Evolutionary conservation across 2,797 vertebrate genomes (phyloP).

Genomic region (Anniella stebbinsi): DNA sequence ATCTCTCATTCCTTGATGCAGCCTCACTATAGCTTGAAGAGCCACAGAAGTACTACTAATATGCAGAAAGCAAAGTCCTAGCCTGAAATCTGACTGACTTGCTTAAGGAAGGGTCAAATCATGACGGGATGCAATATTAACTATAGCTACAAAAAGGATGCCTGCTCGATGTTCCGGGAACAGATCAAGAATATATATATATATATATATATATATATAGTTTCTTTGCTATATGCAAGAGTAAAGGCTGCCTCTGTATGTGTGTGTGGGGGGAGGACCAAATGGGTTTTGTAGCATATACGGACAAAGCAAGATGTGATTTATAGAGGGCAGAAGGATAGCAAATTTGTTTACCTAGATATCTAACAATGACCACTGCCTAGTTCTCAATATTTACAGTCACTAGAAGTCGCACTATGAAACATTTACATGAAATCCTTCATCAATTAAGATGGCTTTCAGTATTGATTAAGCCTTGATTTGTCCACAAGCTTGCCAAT

Average conservation of each 20-base stretch:
- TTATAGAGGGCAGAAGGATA: background rate
- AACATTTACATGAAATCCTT: background rate
- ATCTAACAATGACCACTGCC: background rate
- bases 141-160: background rate
- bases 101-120: background rate
- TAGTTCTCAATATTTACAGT: background rate
- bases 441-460: background rate
- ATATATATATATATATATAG: too few relatives aligned
- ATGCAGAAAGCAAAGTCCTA: background rate
- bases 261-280: background rate
- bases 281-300: background rate
- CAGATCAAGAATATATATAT: background rate
- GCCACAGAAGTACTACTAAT: background rate
- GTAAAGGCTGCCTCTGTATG: background rate
- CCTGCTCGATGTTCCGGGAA: background rate
- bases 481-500: constrained; percentile 24
- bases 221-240: background rate
- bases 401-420: background rate
- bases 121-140: background rate
- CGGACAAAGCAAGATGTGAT: background rate
- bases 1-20: background rate
- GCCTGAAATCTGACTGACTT: background rate
- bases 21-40: background rate
- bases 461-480: constrained; percentile 30
- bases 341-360: background rate